Conservation (phyloP, 2,113 vertebrate genomes). For the Oreochromis niloticus region DNA sequence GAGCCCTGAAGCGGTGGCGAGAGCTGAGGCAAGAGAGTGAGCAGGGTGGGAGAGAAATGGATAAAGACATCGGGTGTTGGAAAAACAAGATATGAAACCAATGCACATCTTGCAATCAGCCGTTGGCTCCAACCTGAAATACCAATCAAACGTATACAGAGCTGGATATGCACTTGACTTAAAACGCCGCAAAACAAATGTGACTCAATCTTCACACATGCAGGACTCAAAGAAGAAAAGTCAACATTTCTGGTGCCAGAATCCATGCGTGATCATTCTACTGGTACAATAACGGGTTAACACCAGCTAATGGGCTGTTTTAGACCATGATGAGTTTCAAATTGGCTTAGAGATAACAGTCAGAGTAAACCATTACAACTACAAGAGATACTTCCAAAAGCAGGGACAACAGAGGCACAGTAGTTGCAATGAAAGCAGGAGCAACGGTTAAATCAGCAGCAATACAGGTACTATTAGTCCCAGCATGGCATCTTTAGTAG, state of each 20-base stretch:
- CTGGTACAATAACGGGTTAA: not conserved
- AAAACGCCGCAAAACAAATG: not conserved
- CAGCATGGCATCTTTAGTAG: not conserved
- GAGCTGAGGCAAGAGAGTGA: not conserved
- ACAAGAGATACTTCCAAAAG: not conserved
- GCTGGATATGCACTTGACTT: not conserved
- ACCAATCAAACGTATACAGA: not conserved
- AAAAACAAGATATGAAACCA: conserved; percentile 44
- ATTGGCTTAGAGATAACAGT: not conserved
- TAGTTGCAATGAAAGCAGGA: not conserved
- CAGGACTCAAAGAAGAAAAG: conserved; percentile 9
- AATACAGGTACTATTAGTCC: not conserved
- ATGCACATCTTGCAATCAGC: conserved; percentile 13
- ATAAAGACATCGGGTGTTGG: not conserved
- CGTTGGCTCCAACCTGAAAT: not conserved
- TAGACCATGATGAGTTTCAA: not conserved
- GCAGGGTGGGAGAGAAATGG: not conserved
- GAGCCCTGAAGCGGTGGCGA: not conserved
- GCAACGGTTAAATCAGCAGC: not conserved
- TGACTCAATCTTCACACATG: conserved; percentile 4
- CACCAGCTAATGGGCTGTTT: conserved; percentile 12
- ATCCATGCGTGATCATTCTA: conserved; percentile 21
- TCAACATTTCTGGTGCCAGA: conserved; percentile 15
- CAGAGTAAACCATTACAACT: not conserved
- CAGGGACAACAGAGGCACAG: not conserved